phyloP scores from a whole-genome alignment of 2,888 invertebrate species.

The Cantharis lateralis region DNA sequence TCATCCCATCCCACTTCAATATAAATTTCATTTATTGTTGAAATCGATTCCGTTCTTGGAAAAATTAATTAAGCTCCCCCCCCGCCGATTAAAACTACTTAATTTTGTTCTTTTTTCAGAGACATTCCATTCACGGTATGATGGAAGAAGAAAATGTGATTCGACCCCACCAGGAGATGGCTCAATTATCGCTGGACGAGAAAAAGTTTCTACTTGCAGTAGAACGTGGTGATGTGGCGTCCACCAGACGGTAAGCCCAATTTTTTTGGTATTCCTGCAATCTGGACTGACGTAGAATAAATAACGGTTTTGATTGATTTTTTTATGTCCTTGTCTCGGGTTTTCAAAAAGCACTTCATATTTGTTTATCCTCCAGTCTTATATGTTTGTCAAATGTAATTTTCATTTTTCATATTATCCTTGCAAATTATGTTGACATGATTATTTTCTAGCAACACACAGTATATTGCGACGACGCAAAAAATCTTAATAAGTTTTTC shows the following conservation, averaged over 20 bases:
- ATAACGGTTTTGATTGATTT: constrained; percentile 14
- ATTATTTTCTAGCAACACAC: background rate
- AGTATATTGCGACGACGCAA: background rate
- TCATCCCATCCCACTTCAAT: background rate
- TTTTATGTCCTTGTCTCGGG: constrained; percentile 3
- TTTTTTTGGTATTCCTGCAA: background rate
- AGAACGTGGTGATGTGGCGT: constrained; percentile 95
- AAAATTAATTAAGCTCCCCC: background rate
- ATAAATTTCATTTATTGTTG: background rate
- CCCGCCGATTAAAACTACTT: background rate
- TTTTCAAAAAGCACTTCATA: constrained; percentile 11
- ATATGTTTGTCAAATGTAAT: constrained; percentile 19
- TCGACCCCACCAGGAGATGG: constrained; percentile 87
- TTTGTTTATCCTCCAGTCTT: constrained; percentile 10
- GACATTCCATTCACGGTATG: constrained; percentile 90
- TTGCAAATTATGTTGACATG: background rate
- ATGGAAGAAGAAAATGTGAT: constrained; percentile 89
- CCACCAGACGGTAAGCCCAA: constrained; percentile 73
- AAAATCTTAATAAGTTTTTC: background rate
- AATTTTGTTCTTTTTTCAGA: constrained; percentile 57
- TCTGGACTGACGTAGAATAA: background rate
- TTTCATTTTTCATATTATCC: constrained; percentile 30
- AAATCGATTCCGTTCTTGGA: background rate
- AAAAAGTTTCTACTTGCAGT: constrained; percentile 94
- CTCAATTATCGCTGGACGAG: constrained; percentile 81